phyloP scores from a whole-genome alignment of 2,888 invertebrate genomes.

The Euproctis similis region DNA sequence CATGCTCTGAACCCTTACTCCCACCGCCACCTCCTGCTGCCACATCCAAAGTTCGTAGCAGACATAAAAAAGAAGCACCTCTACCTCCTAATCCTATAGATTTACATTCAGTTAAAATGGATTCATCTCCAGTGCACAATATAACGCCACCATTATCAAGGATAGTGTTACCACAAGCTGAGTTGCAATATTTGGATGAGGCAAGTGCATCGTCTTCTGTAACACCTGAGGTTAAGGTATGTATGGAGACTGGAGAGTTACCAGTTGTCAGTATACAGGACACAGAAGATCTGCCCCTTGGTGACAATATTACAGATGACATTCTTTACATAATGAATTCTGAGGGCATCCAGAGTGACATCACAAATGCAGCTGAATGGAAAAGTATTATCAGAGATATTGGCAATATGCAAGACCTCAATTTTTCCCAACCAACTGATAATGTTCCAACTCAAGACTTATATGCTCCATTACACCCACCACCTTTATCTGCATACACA shows the following conservation, averaged over 20 bases:
- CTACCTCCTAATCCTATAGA: conserved; percentile 50
- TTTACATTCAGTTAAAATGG: conserved; percentile 49
- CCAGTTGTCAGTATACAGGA: conserved; percentile 73
- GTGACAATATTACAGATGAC: conserved; percentile 66
- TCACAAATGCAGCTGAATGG: conserved; percentile 66
- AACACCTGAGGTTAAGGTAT: conserved; percentile 59
- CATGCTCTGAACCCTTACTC: conserved; percentile 51
- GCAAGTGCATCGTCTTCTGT: conserved; percentile 45
- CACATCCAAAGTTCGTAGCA: conserved; percentile 42
- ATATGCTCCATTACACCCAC: conserved; percentile 42
- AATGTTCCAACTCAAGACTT: conserved; percentile 46
- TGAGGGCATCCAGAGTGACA: conserved; percentile 68
- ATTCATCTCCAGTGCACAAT: conserved; percentile 50
- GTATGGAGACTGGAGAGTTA: conserved; percentile 62
- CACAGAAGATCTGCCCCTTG: conserved; percentile 64
- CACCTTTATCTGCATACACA: conserved; percentile 42
- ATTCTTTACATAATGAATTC: conserved; percentile 71
- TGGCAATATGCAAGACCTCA: conserved; percentile 65
- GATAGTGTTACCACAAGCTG: conserved; percentile 58
- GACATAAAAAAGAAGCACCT: conserved; percentile 61
- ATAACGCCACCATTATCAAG: conserved; percentile 57
- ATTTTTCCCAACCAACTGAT: conserved; percentile 55
- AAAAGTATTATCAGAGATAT: conserved; percentile 70
- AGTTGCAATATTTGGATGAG: conserved; percentile 55
- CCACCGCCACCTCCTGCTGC: conserved; percentile 63